Evolutionary conservation across 2,888 invertebrate genomes (phyloP), one percentile per base, ranked within the genome.

Genomic region (Clistopyga incitator): DNA sequence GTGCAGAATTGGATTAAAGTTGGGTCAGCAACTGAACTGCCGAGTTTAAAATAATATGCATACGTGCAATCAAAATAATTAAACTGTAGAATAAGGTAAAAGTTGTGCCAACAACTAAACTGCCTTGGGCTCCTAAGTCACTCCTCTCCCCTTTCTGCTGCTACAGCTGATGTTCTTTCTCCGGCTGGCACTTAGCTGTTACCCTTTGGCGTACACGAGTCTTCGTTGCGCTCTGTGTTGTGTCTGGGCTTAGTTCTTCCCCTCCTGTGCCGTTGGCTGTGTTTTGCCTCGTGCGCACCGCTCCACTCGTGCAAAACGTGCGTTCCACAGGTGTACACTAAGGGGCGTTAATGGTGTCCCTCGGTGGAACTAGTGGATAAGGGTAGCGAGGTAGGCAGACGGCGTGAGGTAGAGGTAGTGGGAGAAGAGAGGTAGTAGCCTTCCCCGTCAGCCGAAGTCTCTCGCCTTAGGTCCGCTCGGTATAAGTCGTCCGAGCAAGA

Each of bases 111-210:
- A 50, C 15, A 23, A 71, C 71, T 42, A 42, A 25, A 47, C 47
- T 25, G 47, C 20, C 52, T 20, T 20, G 0, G 20, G 20, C 18
- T 18, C 18, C 18, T 3, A n/a, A 6, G n/a, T 34, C 18, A 13
- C 10, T 34, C 61, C 52, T 29, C 52, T 38, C 61, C 23, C 54
- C 52, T 20, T 29, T 29, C 70, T 23, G 10, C 13, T 42, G 61
- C 64, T 59, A 54, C 59, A 64, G 54, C 74, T 61, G 78, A 82
- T 78, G 82, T 74, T 74, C 78, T 74, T 82, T 75, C 67, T 59
- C 78, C 78, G 68, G 34, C 23, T 23, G 45, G 68, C 74, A 74
- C 74, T 82, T 54, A 45, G 54, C 20, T 6, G 68, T 52, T 61
- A 54, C 74, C 74, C 61, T 74, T 68, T 54, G 52, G 42, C 52